These are phyloP conservation scores for Litoditis marina DNA, from an alignment of 2,888 invertebrate genomes.

Conservation along the genomic window DNA sequence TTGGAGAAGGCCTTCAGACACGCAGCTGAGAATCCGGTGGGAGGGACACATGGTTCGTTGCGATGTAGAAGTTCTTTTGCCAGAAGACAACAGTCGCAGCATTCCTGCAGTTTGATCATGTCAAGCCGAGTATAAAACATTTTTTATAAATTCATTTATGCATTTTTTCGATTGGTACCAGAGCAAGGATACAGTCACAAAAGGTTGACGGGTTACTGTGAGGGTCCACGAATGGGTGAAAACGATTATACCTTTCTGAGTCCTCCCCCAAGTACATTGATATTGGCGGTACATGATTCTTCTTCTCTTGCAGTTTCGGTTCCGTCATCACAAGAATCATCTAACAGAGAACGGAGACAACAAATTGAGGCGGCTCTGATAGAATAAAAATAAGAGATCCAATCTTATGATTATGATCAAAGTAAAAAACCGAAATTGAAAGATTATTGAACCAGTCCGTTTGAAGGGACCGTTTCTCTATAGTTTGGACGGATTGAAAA, in stretches of 20 bases:
- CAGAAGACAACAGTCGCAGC: slow-evolving; percentile 60
- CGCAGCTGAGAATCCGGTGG: slow-evolving; percentile 52
- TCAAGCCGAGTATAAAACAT: neutral
- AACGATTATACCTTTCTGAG: slow-evolving; percentile 42
- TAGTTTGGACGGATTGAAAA: too few relatives aligned
- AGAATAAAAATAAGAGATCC: neutral
- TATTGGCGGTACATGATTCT: slow-evolving; percentile 38
- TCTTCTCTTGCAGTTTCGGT: slow-evolving; percentile 33
- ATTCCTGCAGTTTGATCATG: slow-evolving; percentile 47
- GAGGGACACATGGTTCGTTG: slow-evolving; percentile 53
- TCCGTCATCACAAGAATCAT: slow-evolving; percentile 51
- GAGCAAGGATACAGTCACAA: too few relatives aligned
- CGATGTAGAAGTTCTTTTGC: slow-evolving; percentile 54
- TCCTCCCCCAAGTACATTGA: slow-evolving; percentile 56
- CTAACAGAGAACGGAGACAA: slow-evolving; percentile 58
- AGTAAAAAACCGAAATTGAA: too few relatives aligned
- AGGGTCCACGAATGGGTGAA: too few relatives aligned
- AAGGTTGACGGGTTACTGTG: too few relatives aligned
- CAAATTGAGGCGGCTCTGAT: slow-evolving; percentile 56
- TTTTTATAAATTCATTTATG: too few relatives aligned
- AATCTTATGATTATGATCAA: too few relatives aligned
- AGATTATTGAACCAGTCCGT: too few relatives aligned
- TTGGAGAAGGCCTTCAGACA: slow-evolving; percentile 58
- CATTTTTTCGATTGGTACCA: too few relatives aligned
- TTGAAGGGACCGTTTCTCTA: too few relatives aligned